Evolutionary conservation across 1,140 invertebrate species (phyloP).

Genomic region (Oppia nitens): DNA sequence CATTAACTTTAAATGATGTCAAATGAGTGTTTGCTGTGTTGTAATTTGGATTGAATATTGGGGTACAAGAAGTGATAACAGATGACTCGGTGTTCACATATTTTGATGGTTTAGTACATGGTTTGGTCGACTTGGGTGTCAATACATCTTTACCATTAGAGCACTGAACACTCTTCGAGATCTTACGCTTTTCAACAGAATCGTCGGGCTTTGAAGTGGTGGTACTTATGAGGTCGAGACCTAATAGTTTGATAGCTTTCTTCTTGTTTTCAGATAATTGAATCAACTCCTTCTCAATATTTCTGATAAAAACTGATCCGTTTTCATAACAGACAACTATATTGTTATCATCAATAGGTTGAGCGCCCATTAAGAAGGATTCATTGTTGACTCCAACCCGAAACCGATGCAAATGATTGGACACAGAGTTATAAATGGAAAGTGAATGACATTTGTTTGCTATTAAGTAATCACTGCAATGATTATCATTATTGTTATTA

Average conservation of each 20-base stretch:
- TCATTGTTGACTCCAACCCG: neutral
- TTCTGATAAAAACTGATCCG: slow-evolving; percentile 7
- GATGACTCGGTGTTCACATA: neutral
- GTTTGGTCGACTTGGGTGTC: neutral
- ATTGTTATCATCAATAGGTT: slow-evolving; percentile 12
- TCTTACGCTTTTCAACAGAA: neutral
- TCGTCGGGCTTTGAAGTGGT: neutral
- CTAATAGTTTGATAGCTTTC: slow-evolving; percentile 16
- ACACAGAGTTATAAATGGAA: slow-evolving; percentile 5
- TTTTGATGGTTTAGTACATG: neutral
- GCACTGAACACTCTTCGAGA: neutral
- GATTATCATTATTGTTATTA: neutral
- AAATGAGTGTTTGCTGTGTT: slow-evolving; percentile 4
- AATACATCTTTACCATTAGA: neutral
- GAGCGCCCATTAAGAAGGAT: slow-evolving; percentile 3
- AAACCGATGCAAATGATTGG: slow-evolving; percentile 1
- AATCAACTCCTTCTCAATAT: slow-evolving; percentile 14
- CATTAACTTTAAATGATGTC: slow-evolving; percentile 13
- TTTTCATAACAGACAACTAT: slow-evolving; percentile 16
- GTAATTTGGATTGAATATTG: slow-evolving; percentile 12
- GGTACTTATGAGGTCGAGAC: slow-evolving; percentile 1
- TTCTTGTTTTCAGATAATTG: neutral
- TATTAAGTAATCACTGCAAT: slow-evolving; percentile 3
- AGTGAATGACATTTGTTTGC: slow-evolving; percentile 8
- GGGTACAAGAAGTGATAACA: neutral